Conservation (phyloP, 37 sponge, comb jelly and placozoan genomes). For the Crambe crambe region DNA sequence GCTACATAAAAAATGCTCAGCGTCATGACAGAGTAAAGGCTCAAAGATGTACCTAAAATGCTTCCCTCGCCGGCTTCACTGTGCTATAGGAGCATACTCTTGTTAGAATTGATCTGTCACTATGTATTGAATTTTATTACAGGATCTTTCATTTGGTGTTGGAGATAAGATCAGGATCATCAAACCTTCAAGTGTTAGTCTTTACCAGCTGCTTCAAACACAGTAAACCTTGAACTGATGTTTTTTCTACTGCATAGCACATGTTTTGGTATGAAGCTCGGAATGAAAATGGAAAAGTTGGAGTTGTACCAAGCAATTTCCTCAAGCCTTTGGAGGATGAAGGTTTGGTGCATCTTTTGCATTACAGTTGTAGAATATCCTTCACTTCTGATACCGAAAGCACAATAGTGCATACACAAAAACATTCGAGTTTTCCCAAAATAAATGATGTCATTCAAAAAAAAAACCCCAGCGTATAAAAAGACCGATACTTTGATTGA, state of each 20-base stretch:
- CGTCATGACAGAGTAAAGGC: neutral
- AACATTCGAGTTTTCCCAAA: no score
- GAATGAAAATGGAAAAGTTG: slow-evolving; percentile 42
- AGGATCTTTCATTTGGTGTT: slow-evolving; percentile 64
- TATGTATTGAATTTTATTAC: slow-evolving; percentile 1
- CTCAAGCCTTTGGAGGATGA: slow-evolving; percentile 20
- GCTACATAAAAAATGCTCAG: neutral
- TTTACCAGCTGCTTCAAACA: no score
- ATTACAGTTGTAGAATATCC: no score
- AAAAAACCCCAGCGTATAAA: no score
- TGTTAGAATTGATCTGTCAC: no score
- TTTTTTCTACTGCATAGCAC: slow-evolving; percentile 32
- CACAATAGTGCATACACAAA: no score
- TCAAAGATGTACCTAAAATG: neutral
- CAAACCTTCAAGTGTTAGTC: slow-evolving; percentile 49
- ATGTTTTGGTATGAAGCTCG: slow-evolving; percentile 74
- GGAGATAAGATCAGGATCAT: slow-evolving; percentile 60
- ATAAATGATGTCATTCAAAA: no score
- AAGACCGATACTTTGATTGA: no score
- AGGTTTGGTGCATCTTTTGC: no score
- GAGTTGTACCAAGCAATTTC: slow-evolving; percentile 64
- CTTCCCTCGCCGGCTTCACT: no score
- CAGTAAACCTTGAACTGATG: neutral
- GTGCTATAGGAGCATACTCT: no score
- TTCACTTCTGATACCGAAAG: no score